Percentiles rank a stretch among this genome's conserved stretches.
Conservation (phyloP, 2,797 vertebrate genomes). For the Pipistrellus pipistrellus region DNA sequence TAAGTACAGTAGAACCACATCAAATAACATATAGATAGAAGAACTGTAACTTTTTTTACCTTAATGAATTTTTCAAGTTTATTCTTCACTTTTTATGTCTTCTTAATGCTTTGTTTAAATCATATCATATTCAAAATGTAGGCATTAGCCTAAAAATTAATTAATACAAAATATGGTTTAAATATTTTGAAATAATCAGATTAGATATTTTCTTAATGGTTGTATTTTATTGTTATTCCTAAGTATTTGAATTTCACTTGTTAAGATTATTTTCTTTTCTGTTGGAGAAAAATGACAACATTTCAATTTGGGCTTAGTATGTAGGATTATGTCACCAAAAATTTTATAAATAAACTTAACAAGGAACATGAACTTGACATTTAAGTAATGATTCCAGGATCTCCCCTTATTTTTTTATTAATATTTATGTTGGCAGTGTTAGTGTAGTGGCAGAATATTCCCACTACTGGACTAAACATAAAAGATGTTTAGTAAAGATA, state of each 20-base stretch:
- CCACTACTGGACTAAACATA: constrained; percentile 54
- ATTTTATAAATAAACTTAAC: constrained; percentile 65
- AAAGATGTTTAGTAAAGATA: constrained; percentile 61
- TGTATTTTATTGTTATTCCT: not conserved
- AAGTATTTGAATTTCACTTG: constrained; percentile 30
- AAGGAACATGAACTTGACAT: constrained; percentile 65
- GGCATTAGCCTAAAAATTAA: constrained; percentile 34
- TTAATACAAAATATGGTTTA: not conserved
- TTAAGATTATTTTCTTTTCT: constrained; percentile 44
- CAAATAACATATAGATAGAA: not conserved
- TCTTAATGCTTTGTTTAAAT: constrained; percentile 46
- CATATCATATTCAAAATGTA: not conserved
- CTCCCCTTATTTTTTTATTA: constrained; percentile 70
- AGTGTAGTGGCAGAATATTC: constrained; percentile 57
- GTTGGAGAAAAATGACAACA: not conserved
- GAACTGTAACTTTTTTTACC: not conserved
- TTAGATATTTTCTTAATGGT: constrained; percentile 48
- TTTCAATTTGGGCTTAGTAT: constrained; percentile 39
- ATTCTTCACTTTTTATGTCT: constrained; percentile 37
- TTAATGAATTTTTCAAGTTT: constrained; percentile 41
- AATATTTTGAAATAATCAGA: constrained; percentile 22
- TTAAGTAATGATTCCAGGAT: constrained; percentile 59
- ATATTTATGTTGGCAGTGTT: constrained; percentile 73
- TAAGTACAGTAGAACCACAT: not conserved
- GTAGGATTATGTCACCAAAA: not conserved